phyloP scores from a whole-genome alignment of 2,797 vertebrate species.

The Halcyon chelicuti region DNA sequence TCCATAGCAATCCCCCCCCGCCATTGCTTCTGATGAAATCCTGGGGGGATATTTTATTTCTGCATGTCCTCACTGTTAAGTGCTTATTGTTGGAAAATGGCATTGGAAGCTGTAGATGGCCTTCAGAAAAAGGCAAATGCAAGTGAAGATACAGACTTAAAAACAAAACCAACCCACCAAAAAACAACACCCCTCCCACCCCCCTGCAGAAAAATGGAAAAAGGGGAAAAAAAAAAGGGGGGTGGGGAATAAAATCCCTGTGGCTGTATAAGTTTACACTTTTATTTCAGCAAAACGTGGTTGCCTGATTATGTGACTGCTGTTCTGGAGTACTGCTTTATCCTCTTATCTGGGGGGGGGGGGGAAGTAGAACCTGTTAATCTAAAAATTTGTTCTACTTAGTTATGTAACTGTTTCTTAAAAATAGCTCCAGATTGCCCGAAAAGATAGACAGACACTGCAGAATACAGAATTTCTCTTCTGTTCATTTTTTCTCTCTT shows the following conservation, averaged over 20 bases:
- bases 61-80: slow-evolving; percentile 6
- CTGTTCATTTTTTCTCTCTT: neutral
- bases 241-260: neutral
- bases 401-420: slow-evolving; percentile 38
- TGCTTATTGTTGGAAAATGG: neutral
- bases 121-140: slow-evolving; percentile 15
- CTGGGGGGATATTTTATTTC: slow-evolving; percentile 44
- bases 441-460: neutral
- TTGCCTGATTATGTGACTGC: neutral
- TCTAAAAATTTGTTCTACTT: slow-evolving; percentile 46
- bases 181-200: neutral
- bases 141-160: neutral
- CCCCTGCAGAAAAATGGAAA: too few species aligned
- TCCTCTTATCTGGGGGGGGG: neutral
- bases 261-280: neutral
- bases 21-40: neutral
- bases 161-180: neutral
- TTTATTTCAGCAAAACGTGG: neutral
- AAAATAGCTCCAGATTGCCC: slow-evolving; percentile 37
- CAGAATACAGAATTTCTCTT: neutral
- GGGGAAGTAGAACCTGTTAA: neutral
- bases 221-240: neutral
- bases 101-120: slow-evolving; percentile 9
- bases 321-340: slow-evolving; percentile 35
- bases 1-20: neutral